Evolutionary conservation across 2,797 vertebrate species (phyloP).

Genomic region (Platalea minor): DNA sequence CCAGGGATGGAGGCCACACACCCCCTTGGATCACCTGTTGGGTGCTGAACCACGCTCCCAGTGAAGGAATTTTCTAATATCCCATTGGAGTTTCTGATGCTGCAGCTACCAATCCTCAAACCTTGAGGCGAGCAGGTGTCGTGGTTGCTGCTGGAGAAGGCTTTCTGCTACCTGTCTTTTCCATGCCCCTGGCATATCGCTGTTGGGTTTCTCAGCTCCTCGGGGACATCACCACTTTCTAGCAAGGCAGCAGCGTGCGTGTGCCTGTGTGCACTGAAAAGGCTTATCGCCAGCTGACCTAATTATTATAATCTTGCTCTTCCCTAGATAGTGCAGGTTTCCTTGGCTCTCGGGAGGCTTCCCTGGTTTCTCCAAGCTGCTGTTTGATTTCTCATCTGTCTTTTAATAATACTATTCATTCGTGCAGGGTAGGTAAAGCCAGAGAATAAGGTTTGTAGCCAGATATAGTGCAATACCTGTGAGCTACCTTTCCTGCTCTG

Average conservation of each 20-base stretch:
- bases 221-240: background rate
- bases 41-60: background rate
- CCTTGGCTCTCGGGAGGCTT: conserved; percentile 8
- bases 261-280: background rate
- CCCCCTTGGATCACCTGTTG: background rate
- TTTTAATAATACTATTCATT: background rate
- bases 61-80: background rate
- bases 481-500: background rate
- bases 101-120: rapidly evolving
- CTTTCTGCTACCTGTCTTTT: background rate
- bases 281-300: conserved; percentile 33
- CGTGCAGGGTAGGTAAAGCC: background rate
- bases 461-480: background rate
- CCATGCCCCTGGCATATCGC: rapidly evolving
- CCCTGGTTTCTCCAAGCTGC: conserved; percentile 14
- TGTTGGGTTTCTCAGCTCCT: background rate
- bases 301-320: conserved; percentile 20
- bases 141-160: background rate
- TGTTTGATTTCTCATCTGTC: background rate
- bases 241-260: rapidly evolving
- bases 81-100: rapidly evolving
- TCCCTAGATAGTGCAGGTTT: conserved; percentile 3
- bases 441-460: background rate
- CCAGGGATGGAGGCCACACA: background rate
- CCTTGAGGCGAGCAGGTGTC: background rate